Percentiles rank a stretch among this genome's conserved stretches.
phyloP scores from a whole-genome alignment of 2,888 invertebrate species.

The Platycheirus rosarum region DNA sequence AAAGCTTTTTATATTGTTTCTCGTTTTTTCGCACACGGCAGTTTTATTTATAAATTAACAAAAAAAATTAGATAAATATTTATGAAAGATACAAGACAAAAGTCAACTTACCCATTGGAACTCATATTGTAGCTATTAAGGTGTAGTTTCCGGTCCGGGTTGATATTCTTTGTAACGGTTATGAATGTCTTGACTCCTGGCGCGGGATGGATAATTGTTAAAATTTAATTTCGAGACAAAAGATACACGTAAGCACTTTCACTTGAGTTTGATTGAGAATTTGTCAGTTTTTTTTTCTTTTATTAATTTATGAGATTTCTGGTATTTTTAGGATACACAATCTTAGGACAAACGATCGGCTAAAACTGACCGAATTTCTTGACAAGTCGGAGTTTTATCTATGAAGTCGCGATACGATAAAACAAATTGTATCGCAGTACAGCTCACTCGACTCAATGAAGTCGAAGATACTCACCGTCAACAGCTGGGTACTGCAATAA shows the following conservation, averaged over 20 bases:
- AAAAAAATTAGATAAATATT: constrained; percentile 4
- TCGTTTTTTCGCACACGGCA: constrained; percentile 44
- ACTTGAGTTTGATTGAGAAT: constrained; percentile 30
- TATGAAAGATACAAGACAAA: neutral
- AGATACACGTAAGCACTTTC: constrained; percentile 38
- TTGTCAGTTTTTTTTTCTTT: neutral
- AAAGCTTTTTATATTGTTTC: constrained; percentile 20
- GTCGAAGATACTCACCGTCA: constrained; percentile 45
- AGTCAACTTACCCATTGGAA: constrained; percentile 47
- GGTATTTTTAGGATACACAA: constrained; percentile 10
- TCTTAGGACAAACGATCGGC: constrained; percentile 46
- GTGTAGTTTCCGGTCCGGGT: neutral
- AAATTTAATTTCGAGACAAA: neutral
- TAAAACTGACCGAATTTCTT: constrained; percentile 41
- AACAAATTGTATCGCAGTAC: constrained; percentile 28
- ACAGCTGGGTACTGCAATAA: constrained; percentile 57
- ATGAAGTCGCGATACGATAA: constrained; percentile 6
- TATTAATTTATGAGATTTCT: neutral
- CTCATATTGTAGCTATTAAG: constrained; percentile 39
- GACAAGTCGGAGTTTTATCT: constrained; percentile 50
- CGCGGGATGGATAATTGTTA: constrained; percentile 9
- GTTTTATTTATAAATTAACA: constrained; percentile 40
- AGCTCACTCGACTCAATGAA: constrained; percentile 41
- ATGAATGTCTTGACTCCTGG: constrained; percentile 23
- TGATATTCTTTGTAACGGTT: neutral